A percentile compares a stretch with the other conserved stretches of the same genome.
phyloP scores from a whole-genome alignment of 2,888 invertebrate species.

The Byasa hedistus region DNA sequence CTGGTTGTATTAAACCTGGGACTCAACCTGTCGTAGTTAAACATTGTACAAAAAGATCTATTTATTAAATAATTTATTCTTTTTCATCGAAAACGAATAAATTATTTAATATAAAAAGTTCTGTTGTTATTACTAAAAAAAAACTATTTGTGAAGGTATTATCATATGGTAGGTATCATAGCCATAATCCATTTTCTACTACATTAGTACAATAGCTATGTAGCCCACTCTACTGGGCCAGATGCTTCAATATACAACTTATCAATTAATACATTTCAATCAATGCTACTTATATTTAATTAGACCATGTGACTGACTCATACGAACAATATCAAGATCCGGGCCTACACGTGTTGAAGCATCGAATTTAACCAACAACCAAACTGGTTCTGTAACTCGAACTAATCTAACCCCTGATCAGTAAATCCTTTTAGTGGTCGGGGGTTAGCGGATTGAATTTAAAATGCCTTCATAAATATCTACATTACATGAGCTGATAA shows the following conservation, averaged over 20 bases:
- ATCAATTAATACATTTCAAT: constrained; percentile 15
- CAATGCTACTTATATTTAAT: constrained; percentile 15
- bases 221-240: neutral
- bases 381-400: constrained; percentile 12
- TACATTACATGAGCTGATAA: neutral
- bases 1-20: no score
- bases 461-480: neutral
- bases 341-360: constrained; percentile 11
- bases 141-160: no score
- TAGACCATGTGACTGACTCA: neutral
- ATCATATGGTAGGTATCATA: no score
- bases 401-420: constrained; percentile 1
- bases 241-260: constrained; percentile 10
- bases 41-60: no score
- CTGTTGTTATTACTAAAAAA: no score
- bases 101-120: no score
- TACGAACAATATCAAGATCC: constrained; percentile 5
- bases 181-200: no score
- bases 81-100: no score
- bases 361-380: neutral
- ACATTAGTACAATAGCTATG: no score
- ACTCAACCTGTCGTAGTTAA: no score
- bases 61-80: no score
- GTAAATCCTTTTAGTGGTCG: neutral
- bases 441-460: neutral